A percentile compares a stretch with the other conserved stretches of the same genome.
Evolutionary conservation across 2,797 vertebrate species (phyloP).

Genomic region (Urosaurus nigricauda): DNA sequence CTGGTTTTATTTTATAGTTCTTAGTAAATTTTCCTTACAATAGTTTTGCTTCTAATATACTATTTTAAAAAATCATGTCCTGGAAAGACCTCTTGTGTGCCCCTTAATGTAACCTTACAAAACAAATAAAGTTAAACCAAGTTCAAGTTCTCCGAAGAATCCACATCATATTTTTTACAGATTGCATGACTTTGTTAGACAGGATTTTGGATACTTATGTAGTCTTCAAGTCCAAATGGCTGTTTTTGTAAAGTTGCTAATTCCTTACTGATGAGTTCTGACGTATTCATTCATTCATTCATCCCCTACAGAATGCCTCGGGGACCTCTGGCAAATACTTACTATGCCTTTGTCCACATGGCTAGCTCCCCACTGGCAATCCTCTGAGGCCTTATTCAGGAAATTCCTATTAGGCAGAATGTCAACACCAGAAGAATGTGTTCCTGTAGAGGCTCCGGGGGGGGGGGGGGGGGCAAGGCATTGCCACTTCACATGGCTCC

Average conservation of each 20-base stretch:
- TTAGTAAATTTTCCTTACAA: background rate
- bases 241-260: conserved; percentile 20
- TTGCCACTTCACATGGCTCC: background rate
- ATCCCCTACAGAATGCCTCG: background rate
- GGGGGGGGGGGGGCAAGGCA: background rate
- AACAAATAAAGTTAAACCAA: conserved; percentile 34
- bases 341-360: background rate
- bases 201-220: conserved; percentile 1
- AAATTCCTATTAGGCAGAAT: conserved; percentile 29
- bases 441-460: background rate
- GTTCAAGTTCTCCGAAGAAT: background rate
- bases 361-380: conserved; percentile 1
- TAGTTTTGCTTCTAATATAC: background rate
- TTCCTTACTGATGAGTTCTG: conserved; percentile 25
- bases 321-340: background rate
- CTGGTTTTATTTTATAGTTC: background rate
- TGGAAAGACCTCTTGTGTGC: conserved; percentile 7
- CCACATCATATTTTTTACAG: background rate
- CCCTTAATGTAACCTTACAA: background rate
- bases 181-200: background rate
- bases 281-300: background rate
- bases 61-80: background rate
- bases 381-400: background rate
- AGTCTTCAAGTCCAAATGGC: conserved; percentile 16
- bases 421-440: background rate